phyloP scores from a whole-genome alignment of 2,888 invertebrate genomes.

The Apotomis turbidana region DNA sequence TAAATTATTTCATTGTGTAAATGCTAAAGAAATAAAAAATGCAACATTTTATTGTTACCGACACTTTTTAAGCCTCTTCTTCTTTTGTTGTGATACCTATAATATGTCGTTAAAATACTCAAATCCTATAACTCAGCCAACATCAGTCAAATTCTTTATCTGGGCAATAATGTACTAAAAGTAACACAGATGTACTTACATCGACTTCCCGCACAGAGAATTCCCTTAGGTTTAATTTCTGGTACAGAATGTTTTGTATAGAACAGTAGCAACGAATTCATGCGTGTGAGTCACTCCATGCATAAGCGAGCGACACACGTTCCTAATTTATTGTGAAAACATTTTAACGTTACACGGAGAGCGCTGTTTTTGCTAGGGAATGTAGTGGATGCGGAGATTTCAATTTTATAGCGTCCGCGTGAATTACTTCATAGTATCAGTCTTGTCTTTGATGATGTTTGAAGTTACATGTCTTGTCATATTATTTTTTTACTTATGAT shows the following conservation, averaged over 20 bases:
- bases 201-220: not conserved
- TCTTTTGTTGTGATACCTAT: too few species aligned
- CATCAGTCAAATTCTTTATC: too few species aligned
- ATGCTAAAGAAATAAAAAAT: too few species aligned
- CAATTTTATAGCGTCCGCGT: conserved; percentile 11
- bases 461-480: too few species aligned
- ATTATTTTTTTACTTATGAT: too few species aligned
- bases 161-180: too few species aligned
- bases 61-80: too few species aligned
- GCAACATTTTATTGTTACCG: too few species aligned
- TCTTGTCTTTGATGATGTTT: too few species aligned
- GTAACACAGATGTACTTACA: not conserved
- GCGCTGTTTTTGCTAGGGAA: conserved; percentile 25
- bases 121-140: too few species aligned
- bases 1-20: too few species aligned
- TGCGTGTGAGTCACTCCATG: conserved; percentile 37
- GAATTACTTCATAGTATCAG: not conserved
- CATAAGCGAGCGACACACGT: conserved; percentile 38
- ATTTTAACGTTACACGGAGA: conserved; percentile 30
- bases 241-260: conserved; percentile 27
- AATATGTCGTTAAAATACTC: too few species aligned
- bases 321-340: conserved; percentile 39
- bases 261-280: conserved; percentile 35
- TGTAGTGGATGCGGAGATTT: conserved; percentile 17
- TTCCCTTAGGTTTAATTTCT: conserved; percentile 9